Evolutionary conservation across 2,888 invertebrate genomes (phyloP).

Genomic region (Dysmachus trigonus): DNA sequence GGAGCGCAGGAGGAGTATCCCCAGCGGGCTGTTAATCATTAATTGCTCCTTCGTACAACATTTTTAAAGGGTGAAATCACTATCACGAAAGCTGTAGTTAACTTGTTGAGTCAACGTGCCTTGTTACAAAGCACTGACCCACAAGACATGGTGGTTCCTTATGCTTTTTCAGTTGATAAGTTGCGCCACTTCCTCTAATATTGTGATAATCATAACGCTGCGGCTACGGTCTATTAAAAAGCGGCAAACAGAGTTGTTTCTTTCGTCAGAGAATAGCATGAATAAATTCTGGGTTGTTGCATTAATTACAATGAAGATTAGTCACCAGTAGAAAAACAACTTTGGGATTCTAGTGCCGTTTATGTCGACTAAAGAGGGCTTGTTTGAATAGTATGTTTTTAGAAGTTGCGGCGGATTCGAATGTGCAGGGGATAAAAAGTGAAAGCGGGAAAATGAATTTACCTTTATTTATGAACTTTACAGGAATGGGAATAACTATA

Average conservation of each 20-base stretch:
- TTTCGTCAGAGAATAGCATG: not conserved
- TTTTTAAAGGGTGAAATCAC: conserved; percentile 11
- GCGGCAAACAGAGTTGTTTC: not conserved
- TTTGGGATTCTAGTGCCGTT: not conserved
- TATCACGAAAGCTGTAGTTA: conserved; percentile 21
- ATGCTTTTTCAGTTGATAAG: not conserved
- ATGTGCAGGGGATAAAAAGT: too few relatives aligned
- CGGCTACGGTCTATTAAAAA: not conserved
- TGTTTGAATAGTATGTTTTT: too few relatives aligned
- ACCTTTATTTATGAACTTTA: too few relatives aligned
- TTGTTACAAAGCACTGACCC: conserved; percentile 10
- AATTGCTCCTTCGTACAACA: conserved; percentile 26
- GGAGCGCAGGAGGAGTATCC: not conserved
- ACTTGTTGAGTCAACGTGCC: conserved; percentile 34
- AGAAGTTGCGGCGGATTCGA: too few relatives aligned
- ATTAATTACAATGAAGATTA: not conserved
- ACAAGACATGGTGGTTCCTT: not conserved
- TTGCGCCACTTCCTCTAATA: not conserved
- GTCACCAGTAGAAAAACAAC: not conserved
- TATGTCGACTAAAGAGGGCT: too few relatives aligned
- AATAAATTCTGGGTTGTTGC: not conserved
- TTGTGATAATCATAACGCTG: not conserved
- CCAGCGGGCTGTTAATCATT: conserved; percentile 11
- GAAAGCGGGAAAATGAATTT: too few relatives aligned
- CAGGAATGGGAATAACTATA: too few relatives aligned